Evolutionary conservation across 2,888 invertebrate species (phyloP), one percentile per base, ranked within the genome.

Genomic region (Rotaria socialis): DNA sequence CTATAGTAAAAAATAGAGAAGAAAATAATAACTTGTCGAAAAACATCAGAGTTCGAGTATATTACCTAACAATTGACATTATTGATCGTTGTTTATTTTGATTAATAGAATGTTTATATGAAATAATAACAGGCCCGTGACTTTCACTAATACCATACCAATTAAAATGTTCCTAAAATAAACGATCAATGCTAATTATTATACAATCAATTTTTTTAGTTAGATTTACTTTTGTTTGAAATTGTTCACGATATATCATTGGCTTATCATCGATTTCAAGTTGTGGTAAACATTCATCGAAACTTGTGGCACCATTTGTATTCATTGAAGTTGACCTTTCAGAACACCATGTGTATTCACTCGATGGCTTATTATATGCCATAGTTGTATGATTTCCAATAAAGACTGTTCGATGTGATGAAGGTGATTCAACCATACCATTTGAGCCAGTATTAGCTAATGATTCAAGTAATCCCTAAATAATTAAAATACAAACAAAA

Each of bases 131-230:
- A n/a, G 41, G 80, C n/a, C 80, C 80, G 19, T 47, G 24, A 47
- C 47, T 47, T 80, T 80, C 80, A 80, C 80, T 80, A 24, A 8
- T 80, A n/a, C 80, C 80, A 80, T 80, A 80, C 80, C 80, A 80
- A 80, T 80, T 80, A n/a, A 47, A 80, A 80, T 80, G 80, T 80
- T 80, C 80, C 80, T 80, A 80, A 47, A 52, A 52, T 52, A 52
- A 52, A 52, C 16, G 3, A 52, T 52, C 16, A 14, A 14, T 52
- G 16, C 1, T 52, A 47, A 43, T 0, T 22, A 80, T 50, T 8
- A 50, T 11, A 50, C 8, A 8, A 50, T 50, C 50, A 50, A 11
- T 50, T 50, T 8, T 80, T 47, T 6, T 24, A 41, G 0, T 22
- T 47, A n/a, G 24, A 47, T 50, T 14, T 80, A 80, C 80, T 2